phyloP scores from a whole-genome alignment of 1,140 invertebrate genomes.

The Zaprionus ghesquierei region DNA sequence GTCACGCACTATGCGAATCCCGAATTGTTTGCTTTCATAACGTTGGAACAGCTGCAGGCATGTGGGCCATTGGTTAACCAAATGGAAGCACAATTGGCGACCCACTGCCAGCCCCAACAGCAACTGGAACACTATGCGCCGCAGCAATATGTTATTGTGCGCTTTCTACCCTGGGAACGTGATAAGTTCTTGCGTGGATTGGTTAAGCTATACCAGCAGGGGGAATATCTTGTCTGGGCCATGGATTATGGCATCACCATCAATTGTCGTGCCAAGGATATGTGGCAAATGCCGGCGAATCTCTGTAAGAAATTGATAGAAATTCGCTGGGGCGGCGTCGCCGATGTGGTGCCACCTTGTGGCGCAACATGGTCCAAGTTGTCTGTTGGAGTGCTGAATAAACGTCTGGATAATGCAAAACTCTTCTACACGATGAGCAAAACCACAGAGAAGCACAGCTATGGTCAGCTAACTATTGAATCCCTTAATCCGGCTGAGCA shows the following conservation, averaged over 20 bases:
- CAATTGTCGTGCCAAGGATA: slow-evolving; percentile 5
- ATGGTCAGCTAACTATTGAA: slow-evolving; percentile 33
- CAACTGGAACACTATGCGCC: neutral
- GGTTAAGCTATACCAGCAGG: neutral
- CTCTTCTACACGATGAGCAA: neutral
- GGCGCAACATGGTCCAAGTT: slow-evolving; percentile 13
- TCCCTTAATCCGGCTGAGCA: no score
- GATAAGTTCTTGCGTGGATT: slow-evolving; percentile 41
- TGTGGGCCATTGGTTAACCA: neutral
- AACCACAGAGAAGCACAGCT: neutral
- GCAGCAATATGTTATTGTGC: slow-evolving; percentile 39
- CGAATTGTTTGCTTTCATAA: slow-evolving; percentile 38
- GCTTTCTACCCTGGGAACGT: neutral
- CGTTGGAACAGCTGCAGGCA: slow-evolving; percentile 7
- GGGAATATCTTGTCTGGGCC: slow-evolving; percentile 40
- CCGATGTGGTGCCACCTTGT: neutral
- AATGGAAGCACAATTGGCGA: slow-evolving; percentile 14
- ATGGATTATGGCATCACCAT: slow-evolving; percentile 51
- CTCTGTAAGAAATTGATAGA: neutral
- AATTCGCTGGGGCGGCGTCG: slow-evolving; percentile 12
- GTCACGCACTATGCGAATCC: slow-evolving; percentile 51
- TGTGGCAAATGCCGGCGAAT: slow-evolving; percentile 32
- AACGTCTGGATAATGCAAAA: neutral
- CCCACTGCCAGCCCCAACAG: neutral
- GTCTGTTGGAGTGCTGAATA: neutral